Evolutionary conservation across 1,140 invertebrate genomes (phyloP).

Genomic region (Glossosoma conforme): DNA sequence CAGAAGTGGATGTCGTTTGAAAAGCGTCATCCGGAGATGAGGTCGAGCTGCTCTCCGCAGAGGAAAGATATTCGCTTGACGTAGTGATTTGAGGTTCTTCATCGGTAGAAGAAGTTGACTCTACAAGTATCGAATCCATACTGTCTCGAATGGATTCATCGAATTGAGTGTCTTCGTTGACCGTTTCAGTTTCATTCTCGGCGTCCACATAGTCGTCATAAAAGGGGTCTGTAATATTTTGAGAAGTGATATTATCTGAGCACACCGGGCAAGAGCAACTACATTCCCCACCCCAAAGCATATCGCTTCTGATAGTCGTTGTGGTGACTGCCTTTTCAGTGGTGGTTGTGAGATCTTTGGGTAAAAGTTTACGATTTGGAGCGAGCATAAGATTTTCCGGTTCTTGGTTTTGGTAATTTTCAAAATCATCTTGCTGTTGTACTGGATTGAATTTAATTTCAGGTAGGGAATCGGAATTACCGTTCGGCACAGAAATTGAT

Average conservation of each 20-base stretch:
- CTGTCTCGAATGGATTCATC: too few relatives aligned
- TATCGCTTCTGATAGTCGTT: slow-evolving; percentile 36
- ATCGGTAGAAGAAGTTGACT: slow-evolving; percentile 11
- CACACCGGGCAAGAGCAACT: slow-evolving; percentile 68
- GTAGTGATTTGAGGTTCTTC: slow-evolving; percentile 7
- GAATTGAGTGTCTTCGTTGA: too few relatives aligned
- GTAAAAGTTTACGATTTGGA: slow-evolving; percentile 35
- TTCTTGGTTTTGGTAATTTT: slow-evolving; percentile 30
- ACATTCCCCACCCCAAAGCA: slow-evolving; percentile 59
- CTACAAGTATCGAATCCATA: too few relatives aligned
- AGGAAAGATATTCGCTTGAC: slow-evolving; percentile 1
- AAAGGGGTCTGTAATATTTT: slow-evolving; percentile 41
- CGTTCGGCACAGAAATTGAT: slow-evolving; percentile 65
- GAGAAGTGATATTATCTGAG: slow-evolving; percentile 36
- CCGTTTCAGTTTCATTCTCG: slow-evolving; percentile 16
- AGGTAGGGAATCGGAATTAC: slow-evolving; percentile 49
- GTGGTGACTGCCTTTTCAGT: slow-evolving; percentile 34
- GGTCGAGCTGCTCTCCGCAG: slow-evolving; percentile 8
- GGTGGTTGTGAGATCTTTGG: slow-evolving; percentile 33
- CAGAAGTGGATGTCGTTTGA: slow-evolving; percentile 23
- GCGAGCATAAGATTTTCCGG: slow-evolving; percentile 44
- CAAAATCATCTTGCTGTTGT: slow-evolving; percentile 32
- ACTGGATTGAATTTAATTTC: slow-evolving; percentile 54
- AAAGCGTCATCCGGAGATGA: slow-evolving; percentile 8
- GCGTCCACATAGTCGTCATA: slow-evolving; percentile 37